A percentile compares a stretch with the other conserved stretches of the same genome.
Conservation (phyloP, 2,113 vertebrate species). For the Seriola dumerili region DNA sequence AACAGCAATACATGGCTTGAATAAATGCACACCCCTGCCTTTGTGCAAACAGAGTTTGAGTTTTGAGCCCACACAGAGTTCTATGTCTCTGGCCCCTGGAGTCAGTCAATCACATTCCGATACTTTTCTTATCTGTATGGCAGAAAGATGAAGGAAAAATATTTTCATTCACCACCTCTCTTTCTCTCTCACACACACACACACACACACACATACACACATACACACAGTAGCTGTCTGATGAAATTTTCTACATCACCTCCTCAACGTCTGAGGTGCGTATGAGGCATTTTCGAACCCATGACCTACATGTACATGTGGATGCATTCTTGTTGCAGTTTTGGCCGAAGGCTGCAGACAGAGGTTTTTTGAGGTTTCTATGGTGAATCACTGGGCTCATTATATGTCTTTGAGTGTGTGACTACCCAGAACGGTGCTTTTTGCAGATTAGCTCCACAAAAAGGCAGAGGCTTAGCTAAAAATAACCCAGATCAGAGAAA, state of each 20-base stretch:
- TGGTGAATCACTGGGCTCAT: constrained; percentile 49
- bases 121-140: too few species aligned
- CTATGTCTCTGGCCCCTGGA: too few species aligned
- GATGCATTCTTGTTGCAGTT: constrained; percentile 8
- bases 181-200: too few species aligned
- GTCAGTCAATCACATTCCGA: too few species aligned
- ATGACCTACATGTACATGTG: constrained; percentile 5
- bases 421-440: constrained; percentile 42
- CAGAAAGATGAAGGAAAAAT: too few species aligned
- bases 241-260: background rate
- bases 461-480: constrained; percentile 64
- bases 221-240: too few species aligned
- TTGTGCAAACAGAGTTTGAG: too few species aligned
- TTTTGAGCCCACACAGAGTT: too few species aligned
- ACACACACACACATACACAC: too few species aligned
- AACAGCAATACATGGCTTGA: background rate
- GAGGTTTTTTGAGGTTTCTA: constrained; percentile 35
- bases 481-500: constrained; percentile 58
- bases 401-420: constrained; percentile 33
- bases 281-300: constrained; percentile 10
- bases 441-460: constrained; percentile 64
- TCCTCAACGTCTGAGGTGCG: constrained; percentile 15
- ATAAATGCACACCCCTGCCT: background rate
- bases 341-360: constrained; percentile 19
- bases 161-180: too few species aligned